Evolutionary conservation across 2,113 vertebrate genomes (phyloP).

Genomic region (Oceanites oceanicus): DNA sequence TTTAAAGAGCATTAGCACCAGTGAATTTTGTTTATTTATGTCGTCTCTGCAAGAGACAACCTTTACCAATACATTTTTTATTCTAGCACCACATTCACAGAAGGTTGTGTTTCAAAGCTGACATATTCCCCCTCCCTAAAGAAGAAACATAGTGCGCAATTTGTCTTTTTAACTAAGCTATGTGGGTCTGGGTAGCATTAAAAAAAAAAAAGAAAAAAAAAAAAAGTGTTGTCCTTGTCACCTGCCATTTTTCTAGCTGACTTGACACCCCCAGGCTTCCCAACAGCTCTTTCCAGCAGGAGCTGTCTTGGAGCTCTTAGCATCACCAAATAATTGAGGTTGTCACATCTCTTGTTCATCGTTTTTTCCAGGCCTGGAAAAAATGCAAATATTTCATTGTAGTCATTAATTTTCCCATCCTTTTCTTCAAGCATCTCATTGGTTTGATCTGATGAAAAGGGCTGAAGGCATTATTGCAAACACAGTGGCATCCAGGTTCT

Average conservation of each 20-base stretch:
- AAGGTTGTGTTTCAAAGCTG: constrained; percentile 76
- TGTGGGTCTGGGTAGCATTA: constrained; percentile 79
- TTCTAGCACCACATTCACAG: neutral
- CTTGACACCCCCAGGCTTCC: constrained; percentile 87
- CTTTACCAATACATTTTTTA: constrained; percentile 16
- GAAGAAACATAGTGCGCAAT: constrained; percentile 80
- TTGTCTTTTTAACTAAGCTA: constrained; percentile 92
- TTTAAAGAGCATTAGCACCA: neutral
- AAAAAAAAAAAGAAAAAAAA: neutral
- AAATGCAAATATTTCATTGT: constrained; percentile 98
- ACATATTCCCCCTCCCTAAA: constrained; percentile 84
- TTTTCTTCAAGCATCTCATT: constrained; percentile 86
- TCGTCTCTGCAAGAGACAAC: constrained; percentile 28
- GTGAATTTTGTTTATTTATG: neutral
- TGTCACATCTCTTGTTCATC: constrained; percentile 96
- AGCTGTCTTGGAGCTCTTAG: constrained; percentile 91
- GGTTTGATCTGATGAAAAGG: constrained; percentile 89
- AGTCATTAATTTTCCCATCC: constrained; percentile 98
- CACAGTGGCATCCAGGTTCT: constrained; percentile 77
- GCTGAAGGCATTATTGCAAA: constrained; percentile 84
- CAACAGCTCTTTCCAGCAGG: constrained; percentile 89
- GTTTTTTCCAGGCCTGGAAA: constrained; percentile 84
- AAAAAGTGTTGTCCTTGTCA: constrained; percentile 91
- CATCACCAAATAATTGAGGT: constrained; percentile 98
- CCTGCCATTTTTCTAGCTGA: constrained; percentile 92